Conservation (phyloP, 2,113 vertebrate genomes). For the Sminthopsis crassicaudata region DNA sequence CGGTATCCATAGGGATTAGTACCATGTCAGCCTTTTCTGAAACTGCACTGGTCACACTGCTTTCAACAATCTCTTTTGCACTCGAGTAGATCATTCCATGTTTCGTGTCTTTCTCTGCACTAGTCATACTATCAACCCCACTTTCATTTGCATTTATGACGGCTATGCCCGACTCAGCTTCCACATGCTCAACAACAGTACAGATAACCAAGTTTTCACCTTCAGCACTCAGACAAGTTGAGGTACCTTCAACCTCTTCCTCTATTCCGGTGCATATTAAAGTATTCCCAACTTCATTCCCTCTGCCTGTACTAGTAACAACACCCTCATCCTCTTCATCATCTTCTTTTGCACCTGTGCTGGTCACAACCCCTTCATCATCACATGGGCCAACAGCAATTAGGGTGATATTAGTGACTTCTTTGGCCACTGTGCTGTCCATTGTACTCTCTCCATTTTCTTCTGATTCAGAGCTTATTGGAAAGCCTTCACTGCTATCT, state of each 20-base stretch:
- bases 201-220: slow-evolving; percentile 68
- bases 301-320: slow-evolving; percentile 87
- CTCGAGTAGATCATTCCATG: slow-evolving; percentile 70
- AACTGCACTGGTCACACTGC: slow-evolving; percentile 81
- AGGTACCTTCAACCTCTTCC: slow-evolving; percentile 70
- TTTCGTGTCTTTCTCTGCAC: slow-evolving; percentile 57
- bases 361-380: slow-evolving; percentile 87
- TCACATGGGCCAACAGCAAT: slow-evolving; percentile 78
- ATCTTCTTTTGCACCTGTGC: slow-evolving; percentile 88
- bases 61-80: slow-evolving; percentile 82
- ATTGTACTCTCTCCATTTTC: slow-evolving; percentile 81
- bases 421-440: slow-evolving; percentile 80
- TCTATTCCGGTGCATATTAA: slow-evolving; percentile 78
- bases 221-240: slow-evolving; percentile 72
- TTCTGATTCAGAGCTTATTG: slow-evolving; percentile 75
- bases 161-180: slow-evolving; percentile 71
- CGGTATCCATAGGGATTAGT: neutral
- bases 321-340: slow-evolving; percentile 87
- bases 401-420: slow-evolving; percentile 35
- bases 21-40: slow-evolving; percentile 12
- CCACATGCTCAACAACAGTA: slow-evolving; percentile 66
- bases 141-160: slow-evolving; percentile 59
- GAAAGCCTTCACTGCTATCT: slow-evolving; percentile 80
- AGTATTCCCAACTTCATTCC: slow-evolving; percentile 82
- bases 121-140: slow-evolving; percentile 68